Base-by-base conservation (phyloP, 2,113 vertebrate genomes). In the Crotalus horridus region DNA sequence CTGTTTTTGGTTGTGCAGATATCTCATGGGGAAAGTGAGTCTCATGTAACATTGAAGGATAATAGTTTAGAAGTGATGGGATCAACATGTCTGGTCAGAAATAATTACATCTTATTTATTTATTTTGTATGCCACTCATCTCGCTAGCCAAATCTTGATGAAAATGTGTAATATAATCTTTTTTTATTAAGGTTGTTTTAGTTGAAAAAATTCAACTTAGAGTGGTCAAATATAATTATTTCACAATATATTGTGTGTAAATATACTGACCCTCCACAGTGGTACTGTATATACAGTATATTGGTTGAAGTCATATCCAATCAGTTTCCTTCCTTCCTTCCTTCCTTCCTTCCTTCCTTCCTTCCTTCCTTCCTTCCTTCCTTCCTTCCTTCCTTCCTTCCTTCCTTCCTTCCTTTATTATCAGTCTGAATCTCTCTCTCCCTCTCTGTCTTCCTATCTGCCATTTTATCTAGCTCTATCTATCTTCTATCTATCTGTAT, bases 1-100 rank as follows among this genome's bases (percentile, higher is more conserved):
- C 90, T 95, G 94, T 92, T 92, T 93, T 81, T 93, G 94, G 48
- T 91, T 94, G 96, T 94, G 95, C 95, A 92, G 90, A 92, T 81
- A 81, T 94, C 90, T 93, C 94, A 95, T 96, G 69, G 12, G 39
- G 7, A 91, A 91, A 58, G 9, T 10, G 81, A 91, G 8, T 59
- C 56, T 0, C 15, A 94, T 90, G 51, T 3, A 7, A 39, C 51
- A 87, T 0, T 0, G 61, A 91, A 93, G 51, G 85, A 15, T 5
- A 51, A 88, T 91, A 55, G 53, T 33, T 48, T 59, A 69, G 59
- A 90, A 51, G 58, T 88, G 43, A 95, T 0, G 0, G 7, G 0
- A 89, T 58, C 29, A 53, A 46, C 93, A 91, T 56, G 61, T 59
- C 3, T 51, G 21, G 3, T 56, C 88, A 6, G 69, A 13, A 93